Conservation (phyloP, 2,888 invertebrate genomes). For the Drosophila mimetica region DNA sequence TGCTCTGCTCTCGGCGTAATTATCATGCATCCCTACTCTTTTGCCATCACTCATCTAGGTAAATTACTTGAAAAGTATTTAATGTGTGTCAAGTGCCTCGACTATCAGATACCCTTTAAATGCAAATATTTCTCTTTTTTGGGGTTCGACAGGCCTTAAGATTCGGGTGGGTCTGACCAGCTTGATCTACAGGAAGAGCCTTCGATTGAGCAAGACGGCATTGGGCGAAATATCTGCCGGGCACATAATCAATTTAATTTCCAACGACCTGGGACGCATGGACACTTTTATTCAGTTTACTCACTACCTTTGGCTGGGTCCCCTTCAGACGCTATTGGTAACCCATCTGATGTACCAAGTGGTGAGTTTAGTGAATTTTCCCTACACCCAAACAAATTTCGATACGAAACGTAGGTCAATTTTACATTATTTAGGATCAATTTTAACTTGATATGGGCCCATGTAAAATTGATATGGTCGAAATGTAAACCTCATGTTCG, state of each 20-base stretch:
- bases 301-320: conserved; percentile 96
- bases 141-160: conserved; percentile 84
- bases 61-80: too few species aligned
- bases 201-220: conserved; percentile 89
- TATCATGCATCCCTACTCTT: conserved; percentile 89
- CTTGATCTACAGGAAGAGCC: conserved; percentile 88
- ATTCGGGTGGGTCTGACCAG: conserved; percentile 89
- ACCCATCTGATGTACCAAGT: conserved; percentile 89
- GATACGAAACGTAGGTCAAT: too few species aligned
- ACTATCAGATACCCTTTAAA: too few species aligned
- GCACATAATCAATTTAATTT: conserved; percentile 94
- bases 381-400: too few species aligned
- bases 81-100: too few species aligned
- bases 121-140: too few species aligned
- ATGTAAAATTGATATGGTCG: too few species aligned
- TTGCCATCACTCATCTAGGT: conserved; percentile 86
- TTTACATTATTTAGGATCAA: too few species aligned
- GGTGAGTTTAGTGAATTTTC: background rate
- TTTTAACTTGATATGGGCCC: too few species aligned
- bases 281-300: conserved; percentile 90
- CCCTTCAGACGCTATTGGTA: conserved; percentile 91
- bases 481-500: too few species aligned
- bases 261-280: conserved; percentile 94
- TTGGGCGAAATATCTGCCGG: conserved; percentile 90
- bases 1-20: conserved; percentile 91